These are phyloP conservation scores for Thereva unica DNA, from an alignment of 2,888 invertebrate genomes.

Conservation along the genomic window DNA sequence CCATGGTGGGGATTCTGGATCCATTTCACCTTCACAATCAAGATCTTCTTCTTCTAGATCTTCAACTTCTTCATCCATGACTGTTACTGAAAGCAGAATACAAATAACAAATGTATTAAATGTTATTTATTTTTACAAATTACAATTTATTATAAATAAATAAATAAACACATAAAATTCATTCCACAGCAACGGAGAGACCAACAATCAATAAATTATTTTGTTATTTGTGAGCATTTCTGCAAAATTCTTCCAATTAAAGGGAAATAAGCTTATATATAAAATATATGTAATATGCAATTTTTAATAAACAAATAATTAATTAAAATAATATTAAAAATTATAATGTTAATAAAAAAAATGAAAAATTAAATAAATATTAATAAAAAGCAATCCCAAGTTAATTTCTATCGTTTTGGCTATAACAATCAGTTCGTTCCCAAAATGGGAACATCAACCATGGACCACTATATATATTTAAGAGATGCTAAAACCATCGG, in stretches of 20 bases:
- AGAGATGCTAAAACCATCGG: constrained; percentile 23
- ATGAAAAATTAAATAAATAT: constrained; percentile 15
- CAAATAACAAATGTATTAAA: background rate
- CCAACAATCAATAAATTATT: constrained; percentile 15
- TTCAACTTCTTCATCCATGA: constrained; percentile 58
- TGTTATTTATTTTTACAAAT: background rate
- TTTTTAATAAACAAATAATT: too few species aligned
- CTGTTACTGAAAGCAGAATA: constrained; percentile 51
- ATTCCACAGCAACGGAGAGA: constrained; percentile 31
- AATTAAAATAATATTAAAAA: too few species aligned
- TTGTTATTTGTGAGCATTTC: constrained; percentile 15
- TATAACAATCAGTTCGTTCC: background rate
- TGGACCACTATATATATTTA: constrained; percentile 14
- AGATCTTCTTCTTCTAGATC: constrained; percentile 59
- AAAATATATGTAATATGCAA: too few species aligned
- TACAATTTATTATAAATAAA: constrained; percentile 11
- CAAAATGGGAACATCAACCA: background rate
- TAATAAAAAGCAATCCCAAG: constrained; percentile 17
- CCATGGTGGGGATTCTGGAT: constrained; percentile 58
- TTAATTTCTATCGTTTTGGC: constrained; percentile 23
- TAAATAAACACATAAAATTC: constrained; percentile 8
- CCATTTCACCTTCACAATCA: constrained; percentile 58
- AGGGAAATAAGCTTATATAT: too few species aligned
- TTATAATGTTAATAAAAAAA: background rate
- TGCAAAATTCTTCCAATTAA: background rate